These are phyloP conservation scores for Carettochelys insculpta DNA, from an alignment of 2,113 vertebrate species.

Conservation along the genomic window DNA sequence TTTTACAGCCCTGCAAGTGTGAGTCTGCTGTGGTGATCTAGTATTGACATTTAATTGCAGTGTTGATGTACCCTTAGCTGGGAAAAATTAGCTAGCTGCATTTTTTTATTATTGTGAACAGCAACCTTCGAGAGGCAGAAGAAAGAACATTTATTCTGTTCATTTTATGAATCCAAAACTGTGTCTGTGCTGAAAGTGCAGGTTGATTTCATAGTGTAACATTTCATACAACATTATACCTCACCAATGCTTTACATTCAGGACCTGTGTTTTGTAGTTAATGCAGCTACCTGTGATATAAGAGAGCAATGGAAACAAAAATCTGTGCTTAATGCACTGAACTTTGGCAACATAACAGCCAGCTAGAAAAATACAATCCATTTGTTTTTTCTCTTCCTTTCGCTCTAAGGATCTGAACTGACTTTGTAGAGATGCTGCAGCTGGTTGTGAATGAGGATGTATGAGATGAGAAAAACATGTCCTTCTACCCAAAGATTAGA, in stretches of 20 bases:
- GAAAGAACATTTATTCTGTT: constrained; percentile 3
- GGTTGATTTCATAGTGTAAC: neutral
- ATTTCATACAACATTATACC: constrained; percentile 52
- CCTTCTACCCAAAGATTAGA: constrained; percentile 31
- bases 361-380: constrained; percentile 66
- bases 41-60: neutral
- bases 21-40: neutral
- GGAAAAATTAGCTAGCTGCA: neutral
- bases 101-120: neutral
- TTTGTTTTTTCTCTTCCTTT: neutral
- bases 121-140: neutral
- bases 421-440: constrained; percentile 4
- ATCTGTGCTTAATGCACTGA: constrained; percentile 57
- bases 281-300: constrained; percentile 46
- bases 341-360: constrained; percentile 64
- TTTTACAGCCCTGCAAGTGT: neutral
- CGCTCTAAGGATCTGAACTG: constrained; percentile 37
- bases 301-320: constrained; percentile 52
- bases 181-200: constrained; percentile 16
- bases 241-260: constrained; percentile 45
- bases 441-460: neutral
- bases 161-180: neutral
- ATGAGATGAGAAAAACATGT: constrained; percentile 21
- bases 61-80: neutral
- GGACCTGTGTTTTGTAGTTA: constrained; percentile 43